Base-by-base conservation (phyloP, 2,113 vertebrate genomes). In the Elanus axillaris region DNA sequence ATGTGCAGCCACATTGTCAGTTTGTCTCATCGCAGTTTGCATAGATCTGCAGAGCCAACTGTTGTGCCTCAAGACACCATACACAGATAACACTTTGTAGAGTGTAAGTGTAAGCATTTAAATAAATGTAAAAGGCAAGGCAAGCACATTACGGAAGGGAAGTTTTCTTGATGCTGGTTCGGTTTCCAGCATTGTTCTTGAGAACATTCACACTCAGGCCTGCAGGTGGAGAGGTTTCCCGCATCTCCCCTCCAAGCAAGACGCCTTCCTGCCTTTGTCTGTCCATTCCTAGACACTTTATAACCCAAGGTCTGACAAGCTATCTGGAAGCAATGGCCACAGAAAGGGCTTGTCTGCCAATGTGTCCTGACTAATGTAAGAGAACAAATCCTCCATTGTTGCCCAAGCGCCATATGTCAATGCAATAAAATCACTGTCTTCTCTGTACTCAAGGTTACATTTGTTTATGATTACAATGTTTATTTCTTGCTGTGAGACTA, bases 371-470 rank as follows among this genome's bases (percentile, higher is more conserved):
- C 53, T 64, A 81, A 81, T 1, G 16, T 36, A 83, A 84, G 55
- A 84, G 67, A 94, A 93, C 85, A 97, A 93, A 74, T 48, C 55
- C 52, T 79, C 56, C 68, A 62, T 78, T 96, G 79, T 92, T 81
- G 66, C 59, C 53, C 45, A 62, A 84, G 79, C 0, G 3, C 45
- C 67, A 22, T 64, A 85, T 80, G 58, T 69, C 75, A 91, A 78
- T 67, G 92, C 87, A 95, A 95, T 95, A 95, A 96, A 96, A 95
- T 91, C 79, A 62, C 86, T 90, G 88, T 97, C 88, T 90, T 92
- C 88, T 90, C 88, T 90, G n/a, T 52, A 36, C 66, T 92, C 64
- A 93, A 19, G 53, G 85, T 88, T 84, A 87, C 92, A 94, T 95
- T 96, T 96, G 94, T 91, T 95, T 93, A 91, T 78, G 86, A 96